A percentile compares a stretch with the other conserved stretches of the same genome.
Evolutionary conservation across 2,888 invertebrate species (phyloP).

Genomic region (Helobdella robusta): DNA sequence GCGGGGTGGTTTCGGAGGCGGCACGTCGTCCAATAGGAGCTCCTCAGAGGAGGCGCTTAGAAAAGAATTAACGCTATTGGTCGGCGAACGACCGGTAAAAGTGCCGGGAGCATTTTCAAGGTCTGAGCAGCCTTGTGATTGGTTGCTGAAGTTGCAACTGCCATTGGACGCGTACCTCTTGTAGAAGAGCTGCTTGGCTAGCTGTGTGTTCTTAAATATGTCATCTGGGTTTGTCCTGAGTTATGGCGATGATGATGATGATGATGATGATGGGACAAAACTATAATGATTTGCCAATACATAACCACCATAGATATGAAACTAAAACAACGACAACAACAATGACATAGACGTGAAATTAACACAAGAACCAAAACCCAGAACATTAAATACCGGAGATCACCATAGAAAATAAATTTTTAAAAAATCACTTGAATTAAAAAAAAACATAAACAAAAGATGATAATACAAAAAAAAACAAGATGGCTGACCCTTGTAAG

Average conservation of each 20-base stretch:
- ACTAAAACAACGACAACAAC: too few species aligned
- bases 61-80: slow-evolving; percentile 76
- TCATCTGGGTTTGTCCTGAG: too few species aligned
- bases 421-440: background rate
- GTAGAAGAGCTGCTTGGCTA: too few species aligned
- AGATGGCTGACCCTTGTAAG: slow-evolving; percentile 5
- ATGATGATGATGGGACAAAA: too few species aligned
- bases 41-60: slow-evolving; percentile 64
- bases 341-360: too few species aligned
- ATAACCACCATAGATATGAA: too few species aligned
- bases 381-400: background rate
- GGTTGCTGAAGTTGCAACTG: background rate
- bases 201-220: too few species aligned
- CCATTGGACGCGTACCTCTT: too few species aligned
- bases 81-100: slow-evolving; percentile 53
- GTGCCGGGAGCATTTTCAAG: too few species aligned
- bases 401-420: background rate
- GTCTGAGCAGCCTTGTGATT: background rate
- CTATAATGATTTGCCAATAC: too few species aligned
- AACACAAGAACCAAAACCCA: too few species aligned
- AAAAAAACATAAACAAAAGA: background rate
- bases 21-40: slow-evolving; percentile 30
- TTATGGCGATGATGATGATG: too few species aligned
- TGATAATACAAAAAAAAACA: background rate
- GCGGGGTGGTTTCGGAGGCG: slow-evolving; percentile 22